A percentile compares a stretch with the other conserved stretches of the same genome.
Conservation (phyloP, 2,113 vertebrate genomes). For the Scolopax mira region DNA sequence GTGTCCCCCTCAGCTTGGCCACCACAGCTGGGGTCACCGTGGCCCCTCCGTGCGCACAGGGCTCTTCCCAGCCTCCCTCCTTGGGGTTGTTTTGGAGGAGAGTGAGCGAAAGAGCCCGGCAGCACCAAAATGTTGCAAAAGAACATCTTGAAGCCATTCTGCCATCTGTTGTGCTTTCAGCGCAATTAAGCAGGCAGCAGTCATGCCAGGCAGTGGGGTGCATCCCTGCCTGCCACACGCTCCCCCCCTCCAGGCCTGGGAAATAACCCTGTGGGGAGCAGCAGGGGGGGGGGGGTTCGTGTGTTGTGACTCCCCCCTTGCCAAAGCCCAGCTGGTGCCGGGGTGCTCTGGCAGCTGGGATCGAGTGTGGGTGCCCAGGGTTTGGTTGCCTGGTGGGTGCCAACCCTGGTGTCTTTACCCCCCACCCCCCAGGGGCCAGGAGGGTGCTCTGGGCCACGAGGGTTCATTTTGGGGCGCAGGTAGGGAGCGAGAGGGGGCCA, state of each 20-base stretch:
- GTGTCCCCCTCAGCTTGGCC: background rate
- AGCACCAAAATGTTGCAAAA: background rate
- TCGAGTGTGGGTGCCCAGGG: fast-evolving
- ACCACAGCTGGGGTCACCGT: fast-evolving
- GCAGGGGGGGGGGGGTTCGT: background rate
- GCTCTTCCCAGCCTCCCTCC: background rate
- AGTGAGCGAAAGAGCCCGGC: background rate
- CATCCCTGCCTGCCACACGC: background rate
- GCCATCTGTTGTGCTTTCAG: conserved; percentile 63
- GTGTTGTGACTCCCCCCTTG: background rate
- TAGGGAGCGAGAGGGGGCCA: fast-evolving
- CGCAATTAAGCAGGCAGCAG: conserved; percentile 54
- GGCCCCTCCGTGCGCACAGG: fast-evolving
- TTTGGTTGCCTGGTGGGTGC: background rate
- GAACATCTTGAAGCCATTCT: conserved; percentile 48
- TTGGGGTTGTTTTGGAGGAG: background rate
- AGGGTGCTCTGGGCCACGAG: background rate
- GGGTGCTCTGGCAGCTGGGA: background rate
- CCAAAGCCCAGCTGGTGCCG: background rate
- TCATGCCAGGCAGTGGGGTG: background rate
- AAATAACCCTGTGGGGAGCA: background rate
- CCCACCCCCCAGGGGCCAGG: fast-evolving
- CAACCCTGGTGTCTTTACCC: background rate
- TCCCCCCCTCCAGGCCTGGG: background rate
- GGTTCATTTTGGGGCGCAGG: fast-evolving